These are phyloP conservation scores for Eupithecia subumbrata DNA, from an alignment of 2,888 invertebrate species.

Conservation along the genomic window DNA sequence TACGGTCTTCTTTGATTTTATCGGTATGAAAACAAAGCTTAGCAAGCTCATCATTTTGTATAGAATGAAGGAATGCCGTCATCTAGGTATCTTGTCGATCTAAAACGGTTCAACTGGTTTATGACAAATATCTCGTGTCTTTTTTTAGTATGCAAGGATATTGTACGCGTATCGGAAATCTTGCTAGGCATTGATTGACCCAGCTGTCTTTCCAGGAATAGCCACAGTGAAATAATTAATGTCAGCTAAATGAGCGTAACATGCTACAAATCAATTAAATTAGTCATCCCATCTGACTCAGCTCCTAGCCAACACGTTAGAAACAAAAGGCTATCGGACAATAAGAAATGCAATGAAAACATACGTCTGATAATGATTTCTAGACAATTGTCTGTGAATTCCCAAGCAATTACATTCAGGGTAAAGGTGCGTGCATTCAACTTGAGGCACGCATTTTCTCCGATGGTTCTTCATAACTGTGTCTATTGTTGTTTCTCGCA, in stretches of 20 bases:
- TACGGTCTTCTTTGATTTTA: conserved; percentile 4
- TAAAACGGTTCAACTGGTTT: background rate
- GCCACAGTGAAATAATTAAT: conserved; percentile 65
- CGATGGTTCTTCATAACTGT: conserved; percentile 7
- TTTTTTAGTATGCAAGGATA: background rate
- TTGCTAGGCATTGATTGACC: conserved; percentile 4
- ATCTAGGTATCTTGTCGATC: conserved; percentile 3
- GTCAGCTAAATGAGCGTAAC: conserved; percentile 71
- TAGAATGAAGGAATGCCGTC: conserved; percentile 1
- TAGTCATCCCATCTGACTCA: conserved; percentile 78
- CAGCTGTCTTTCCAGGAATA: conserved; percentile 25
- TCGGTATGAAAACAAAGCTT: background rate
- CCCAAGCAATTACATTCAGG: conserved; percentile 31
- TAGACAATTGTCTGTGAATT: conserved; percentile 32
- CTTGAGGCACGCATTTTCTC: conserved; percentile 20
- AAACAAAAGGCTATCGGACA: conserved; percentile 59
- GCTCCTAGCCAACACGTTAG: conserved; percentile 26
- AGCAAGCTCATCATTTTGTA: background rate
- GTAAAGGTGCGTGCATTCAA: conserved; percentile 24
- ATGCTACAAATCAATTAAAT: conserved; percentile 71
- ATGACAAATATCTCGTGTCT: background rate
- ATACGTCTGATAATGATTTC: conserved; percentile 32
- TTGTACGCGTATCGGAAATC: background rate
- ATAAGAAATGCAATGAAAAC: conserved; percentile 47
- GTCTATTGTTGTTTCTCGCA: conserved; percentile 10